Conservation (phyloP, 2,797 vertebrate species). For the Chloroceryle inda region DNA sequence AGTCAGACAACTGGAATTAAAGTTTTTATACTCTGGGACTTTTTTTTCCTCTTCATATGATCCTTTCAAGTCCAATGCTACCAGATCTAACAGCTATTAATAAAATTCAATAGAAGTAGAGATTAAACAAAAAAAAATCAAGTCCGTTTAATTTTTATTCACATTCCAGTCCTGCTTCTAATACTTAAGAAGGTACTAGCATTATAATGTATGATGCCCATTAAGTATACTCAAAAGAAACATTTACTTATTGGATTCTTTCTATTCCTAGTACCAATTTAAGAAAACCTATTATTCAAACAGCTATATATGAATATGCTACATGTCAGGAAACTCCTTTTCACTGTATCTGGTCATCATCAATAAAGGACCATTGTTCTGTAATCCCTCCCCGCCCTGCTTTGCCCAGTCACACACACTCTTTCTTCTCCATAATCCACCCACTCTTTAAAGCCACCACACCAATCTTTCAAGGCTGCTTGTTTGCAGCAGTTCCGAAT, state of each 20-base stretch:
- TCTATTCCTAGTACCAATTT: background rate
- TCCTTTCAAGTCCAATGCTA: background rate
- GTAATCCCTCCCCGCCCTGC: constrained; percentile 2
- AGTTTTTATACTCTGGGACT: background rate
- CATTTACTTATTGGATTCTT: background rate
- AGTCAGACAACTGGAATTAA: background rate
- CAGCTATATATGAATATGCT: background rate
- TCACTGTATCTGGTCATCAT: background rate
- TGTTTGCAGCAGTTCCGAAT: background rate
- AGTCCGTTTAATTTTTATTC: background rate
- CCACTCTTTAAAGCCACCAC: background rate
- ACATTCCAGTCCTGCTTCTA: background rate
- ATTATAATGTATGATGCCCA: fast-evolving
- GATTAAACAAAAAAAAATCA: background rate
- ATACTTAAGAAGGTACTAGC: background rate
- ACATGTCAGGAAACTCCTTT: background rate
- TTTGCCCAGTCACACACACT: background rate
- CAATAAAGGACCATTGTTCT: constrained; percentile 33
- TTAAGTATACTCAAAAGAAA: background rate
- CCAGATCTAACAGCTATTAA: background rate
- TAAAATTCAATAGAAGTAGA: background rate
- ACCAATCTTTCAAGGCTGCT: background rate
- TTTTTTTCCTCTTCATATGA: background rate
- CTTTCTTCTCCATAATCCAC: constrained; percentile 16
- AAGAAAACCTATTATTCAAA: background rate